Evolutionary conservation across 2,797 vertebrate genomes (phyloP).

Genomic region (Allochrocebus solatus): DNA sequence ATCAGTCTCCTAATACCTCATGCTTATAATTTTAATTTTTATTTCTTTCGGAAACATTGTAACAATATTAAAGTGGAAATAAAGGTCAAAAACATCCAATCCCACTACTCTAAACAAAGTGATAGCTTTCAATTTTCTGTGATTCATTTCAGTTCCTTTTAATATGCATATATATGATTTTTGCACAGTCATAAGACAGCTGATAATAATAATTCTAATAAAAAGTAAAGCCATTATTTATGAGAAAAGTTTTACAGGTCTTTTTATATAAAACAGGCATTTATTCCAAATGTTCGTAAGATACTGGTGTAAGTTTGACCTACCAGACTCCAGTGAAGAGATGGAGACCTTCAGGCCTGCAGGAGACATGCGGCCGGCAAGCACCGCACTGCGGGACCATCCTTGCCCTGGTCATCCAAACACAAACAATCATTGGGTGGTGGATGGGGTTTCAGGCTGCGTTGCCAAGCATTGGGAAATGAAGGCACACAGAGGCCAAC

Average conservation of each 20-base stretch:
- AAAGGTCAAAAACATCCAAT: not conserved
- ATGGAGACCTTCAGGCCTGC: too few species aligned
- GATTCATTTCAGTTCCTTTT: not conserved
- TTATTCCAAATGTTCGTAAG: not conserved
- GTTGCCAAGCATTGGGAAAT: not conserved
- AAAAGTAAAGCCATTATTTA: not conserved
- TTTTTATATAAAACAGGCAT: not conserved
- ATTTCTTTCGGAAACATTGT: not conserved
- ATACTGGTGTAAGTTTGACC: not conserved
- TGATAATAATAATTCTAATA: not conserved
- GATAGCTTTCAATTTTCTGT: not conserved
- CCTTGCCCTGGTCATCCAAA: not conserved
- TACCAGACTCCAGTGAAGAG: not conserved
- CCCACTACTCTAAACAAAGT: not conserved
- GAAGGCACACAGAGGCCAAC: not conserved
- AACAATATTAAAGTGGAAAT: not conserved
- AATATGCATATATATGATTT: not conserved
- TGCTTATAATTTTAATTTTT: not conserved
- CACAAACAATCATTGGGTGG: rapidly evolving
- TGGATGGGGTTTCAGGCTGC: not conserved
- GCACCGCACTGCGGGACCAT: not conserved
- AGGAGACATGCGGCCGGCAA: rapidly evolving
- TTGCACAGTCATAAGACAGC: not conserved
- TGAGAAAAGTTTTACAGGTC: not conserved
- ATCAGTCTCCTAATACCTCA: not conserved